Evolutionary conservation across 2,797 vertebrate species (phyloP), one percentile per base, ranked within the genome.

Genomic region (Propithecus deckenii): DNA sequence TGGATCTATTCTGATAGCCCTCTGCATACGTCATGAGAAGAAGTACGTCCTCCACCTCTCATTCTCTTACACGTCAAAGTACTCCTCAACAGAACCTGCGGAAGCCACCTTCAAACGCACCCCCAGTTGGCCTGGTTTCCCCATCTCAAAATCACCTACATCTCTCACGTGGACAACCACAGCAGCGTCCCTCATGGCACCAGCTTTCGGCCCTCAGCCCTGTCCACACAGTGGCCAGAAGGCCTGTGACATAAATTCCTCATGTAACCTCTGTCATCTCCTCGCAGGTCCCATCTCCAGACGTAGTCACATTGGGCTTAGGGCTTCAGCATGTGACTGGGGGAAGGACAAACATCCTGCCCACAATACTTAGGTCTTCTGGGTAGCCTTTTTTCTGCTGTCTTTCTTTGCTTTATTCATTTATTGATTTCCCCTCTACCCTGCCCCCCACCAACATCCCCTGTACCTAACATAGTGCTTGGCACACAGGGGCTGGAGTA

Each of bases 11-110:
- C 85, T 69, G 28, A 22, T 8, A 23, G 13, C 63, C 61, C 35
- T n/a, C 1, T 0, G 3, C 7, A 8, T 13, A n/a, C 2, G 28
- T 32, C 50, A 20, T 2, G 1, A 78, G 18, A 84, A 57, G 5
- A 18, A 48, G 52, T 11, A 0, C 15, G 22, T 7, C 32, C 41
- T 83, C 5, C 6, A 22, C 4, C 57, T 48, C 30, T 38, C 5
- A 18, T n/a, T 32, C 18, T 15, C 61, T 67, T 52, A 6, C 2
- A 17, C 10, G 14, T 4, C 1, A 3, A 69, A 57, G 69, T 28
- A 12, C 6, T 6, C 30, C 22, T 52, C 30, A 18, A 2, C 71
- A 23, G 23, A 30, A 50, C 15, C 72, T 52, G 59, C 74, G 30
- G n/a, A 30, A 32, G 18, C 59, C 22, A 20, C 59, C 23, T 38